phyloP scores from a whole-genome alignment of 2,888 invertebrate species.

The Erebia ligea region DNA sequence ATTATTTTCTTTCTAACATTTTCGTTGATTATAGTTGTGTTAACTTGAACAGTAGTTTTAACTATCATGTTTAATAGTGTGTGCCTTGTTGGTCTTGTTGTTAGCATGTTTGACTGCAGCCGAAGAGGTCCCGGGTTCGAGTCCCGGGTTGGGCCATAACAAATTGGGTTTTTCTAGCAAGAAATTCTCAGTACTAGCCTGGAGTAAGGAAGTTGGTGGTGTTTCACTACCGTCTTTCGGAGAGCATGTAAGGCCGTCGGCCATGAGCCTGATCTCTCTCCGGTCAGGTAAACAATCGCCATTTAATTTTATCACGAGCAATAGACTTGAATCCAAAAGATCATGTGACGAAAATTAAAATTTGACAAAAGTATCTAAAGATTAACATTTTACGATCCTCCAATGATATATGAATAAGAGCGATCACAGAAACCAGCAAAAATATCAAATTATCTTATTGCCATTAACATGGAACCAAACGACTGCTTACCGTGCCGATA shows the following conservation, averaged over 20 bases:
- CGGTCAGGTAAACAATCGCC: background rate
- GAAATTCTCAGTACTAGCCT: no score
- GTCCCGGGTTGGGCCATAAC: no score
- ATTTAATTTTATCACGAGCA: background rate
- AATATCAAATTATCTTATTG: constrained; percentile 17
- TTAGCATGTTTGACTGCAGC: no score
- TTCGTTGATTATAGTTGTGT: constrained; percentile 1
- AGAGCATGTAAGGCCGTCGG: no score
- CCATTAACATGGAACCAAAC: constrained; percentile 22
- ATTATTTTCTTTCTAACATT: constrained; percentile 15
- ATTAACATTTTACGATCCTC: constrained; percentile 1
- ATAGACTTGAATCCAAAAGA: no score
- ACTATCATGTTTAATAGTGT: background rate
- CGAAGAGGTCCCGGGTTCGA: no score
- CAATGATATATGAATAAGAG: constrained; percentile 22
- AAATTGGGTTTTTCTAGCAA: no score
- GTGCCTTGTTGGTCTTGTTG: background rate
- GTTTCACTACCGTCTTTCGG: no score
- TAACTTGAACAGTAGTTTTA: constrained; percentile 1
- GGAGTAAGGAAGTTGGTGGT: no score
- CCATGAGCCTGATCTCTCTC: no score
- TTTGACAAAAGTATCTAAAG: constrained; percentile 12
- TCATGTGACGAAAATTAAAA: no score
- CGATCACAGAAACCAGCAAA: constrained; percentile 17
- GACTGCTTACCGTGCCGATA: constrained; percentile 25